A percentile compares a stretch with the other conserved stretches of the same genome.
These are phyloP conservation scores for Panthera tigris DNA, from an alignment of 2,113 vertebrate species.

Conservation along the genomic window DNA sequence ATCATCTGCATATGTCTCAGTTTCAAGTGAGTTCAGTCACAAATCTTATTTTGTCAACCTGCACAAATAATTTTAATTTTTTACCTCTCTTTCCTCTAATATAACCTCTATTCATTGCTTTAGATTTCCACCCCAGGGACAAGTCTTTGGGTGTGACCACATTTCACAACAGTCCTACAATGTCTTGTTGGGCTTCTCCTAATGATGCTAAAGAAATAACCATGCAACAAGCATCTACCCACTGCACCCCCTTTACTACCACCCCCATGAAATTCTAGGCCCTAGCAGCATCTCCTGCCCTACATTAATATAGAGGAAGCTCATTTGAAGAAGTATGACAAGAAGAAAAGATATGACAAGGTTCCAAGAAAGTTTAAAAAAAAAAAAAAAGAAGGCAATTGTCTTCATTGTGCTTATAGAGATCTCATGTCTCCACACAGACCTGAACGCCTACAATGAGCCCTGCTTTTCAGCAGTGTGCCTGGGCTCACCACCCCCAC, in stretches of 20 bases:
- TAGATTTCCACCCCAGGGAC: not conserved
- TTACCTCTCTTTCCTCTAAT: not conserved
- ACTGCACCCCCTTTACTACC: not conserved
- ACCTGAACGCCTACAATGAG: not conserved
- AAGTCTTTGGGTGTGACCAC: not conserved
- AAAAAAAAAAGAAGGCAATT: not conserved
- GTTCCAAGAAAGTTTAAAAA: not conserved
- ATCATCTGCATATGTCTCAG: not conserved
- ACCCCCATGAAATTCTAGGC: not conserved
- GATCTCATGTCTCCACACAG: not conserved
- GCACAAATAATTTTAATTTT: not conserved
- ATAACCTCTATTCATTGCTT: not conserved
- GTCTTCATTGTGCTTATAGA: not conserved
- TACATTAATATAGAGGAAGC: not conserved
- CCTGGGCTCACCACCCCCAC: slow-evolving; percentile 3
- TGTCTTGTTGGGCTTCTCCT: not conserved
- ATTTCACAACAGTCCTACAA: not conserved
- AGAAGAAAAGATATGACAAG: not conserved
- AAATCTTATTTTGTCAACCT: not conserved
- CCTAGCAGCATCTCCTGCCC: not conserved
- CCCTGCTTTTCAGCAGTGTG: slow-evolving; percentile 8
- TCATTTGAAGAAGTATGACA: not conserved
- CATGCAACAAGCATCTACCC: not conserved
- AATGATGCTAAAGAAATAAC: not conserved
- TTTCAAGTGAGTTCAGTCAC: not conserved